Base-by-base conservation (phyloP, 1,140 invertebrate species). In the Propsilocerus akamusi region DNA sequence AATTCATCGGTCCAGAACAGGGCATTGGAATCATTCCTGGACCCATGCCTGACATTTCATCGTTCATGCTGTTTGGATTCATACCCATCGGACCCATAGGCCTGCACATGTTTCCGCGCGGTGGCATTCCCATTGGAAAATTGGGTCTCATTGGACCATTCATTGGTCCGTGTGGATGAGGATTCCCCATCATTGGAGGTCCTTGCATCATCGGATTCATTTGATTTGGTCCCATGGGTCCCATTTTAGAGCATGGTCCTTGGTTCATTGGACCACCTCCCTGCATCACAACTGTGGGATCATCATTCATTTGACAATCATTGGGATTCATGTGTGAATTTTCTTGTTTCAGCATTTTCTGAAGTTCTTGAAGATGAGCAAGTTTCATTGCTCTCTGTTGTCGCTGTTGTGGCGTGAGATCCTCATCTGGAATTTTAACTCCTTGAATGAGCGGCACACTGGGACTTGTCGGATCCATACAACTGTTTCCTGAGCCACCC, bases 391-490 rank as follows among this genome's bases (percentile, higher is more conserved):
- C 90, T 49, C 93, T 73, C 59, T 93, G 88, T 51, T 93, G 87
- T 48, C 89, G 75, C 66, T 98, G 93, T 66, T 96, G 88, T 23
- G 92, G 91, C 49, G 93, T 98, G 54, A 97, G 72, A 68, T 96
- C 93, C 72, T 96, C 92, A 71, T 97, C 90, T 52, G 91, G 91
- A 57, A 93, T 83, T 75, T 92, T 90, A 10, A 89, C 84, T 59
- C 83, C 83, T 71, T 77, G 75, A 32, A 78, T 59, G 25, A 76
- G 76, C 58, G 73, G 73, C 54, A 74, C 65, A 55, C 69, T 71
- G 53, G 68, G 69, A 59, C 70, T 72, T 53, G 70, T 70, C 46
- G 68, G 58, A 20, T 64, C 61, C 56, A 55, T 60, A 34, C 34
- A 41, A 41, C 34, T 41, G 22, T 41, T 41, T 41, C 14, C 8